phyloP scores from a whole-genome alignment of 2,113 vertebrate species.

The Maccullochella peelii region DNA sequence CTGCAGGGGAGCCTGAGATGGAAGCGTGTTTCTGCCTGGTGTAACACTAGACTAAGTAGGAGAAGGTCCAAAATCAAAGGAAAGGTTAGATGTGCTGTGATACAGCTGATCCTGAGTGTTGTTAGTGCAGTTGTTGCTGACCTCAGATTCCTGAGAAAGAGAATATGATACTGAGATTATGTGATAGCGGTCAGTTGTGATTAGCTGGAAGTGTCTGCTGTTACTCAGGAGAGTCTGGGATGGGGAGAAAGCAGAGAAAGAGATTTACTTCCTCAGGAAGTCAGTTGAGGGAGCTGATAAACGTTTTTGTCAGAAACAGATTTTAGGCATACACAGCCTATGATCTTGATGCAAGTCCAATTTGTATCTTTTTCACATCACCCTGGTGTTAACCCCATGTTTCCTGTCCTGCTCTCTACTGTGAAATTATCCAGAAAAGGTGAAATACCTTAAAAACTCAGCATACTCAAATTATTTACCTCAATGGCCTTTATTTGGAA shows the following conservation, averaged over 20 bases:
- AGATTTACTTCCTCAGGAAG: constrained; percentile 29
- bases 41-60: constrained; percentile 51
- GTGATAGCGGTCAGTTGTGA: constrained; percentile 27
- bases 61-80: constrained; percentile 45
- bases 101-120: constrained; percentile 28
- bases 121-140: constrained; percentile 40
- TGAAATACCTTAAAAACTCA: background rate
- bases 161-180: constrained; percentile 49
- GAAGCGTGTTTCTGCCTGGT: constrained; percentile 10
- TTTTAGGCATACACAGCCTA: background rate
- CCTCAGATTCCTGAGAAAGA: constrained; percentile 41
- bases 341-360: background rate
- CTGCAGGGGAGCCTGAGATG: constrained; percentile 14
- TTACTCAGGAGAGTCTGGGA: constrained; percentile 16
- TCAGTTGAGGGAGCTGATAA: constrained; percentile 42
- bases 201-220: constrained; percentile 20
- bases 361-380: background rate
- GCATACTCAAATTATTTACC: background rate
- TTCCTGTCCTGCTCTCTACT: background rate
- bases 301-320: constrained; percentile 6
- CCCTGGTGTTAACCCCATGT: background rate
- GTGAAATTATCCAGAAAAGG: background rate
- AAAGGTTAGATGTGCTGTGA: constrained; percentile 41
- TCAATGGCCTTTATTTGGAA: background rate
- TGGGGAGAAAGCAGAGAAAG: constrained; percentile 7